Evolutionary conservation across 2,797 vertebrate species (phyloP).

Genomic region (Dryobates pubescens): DNA sequence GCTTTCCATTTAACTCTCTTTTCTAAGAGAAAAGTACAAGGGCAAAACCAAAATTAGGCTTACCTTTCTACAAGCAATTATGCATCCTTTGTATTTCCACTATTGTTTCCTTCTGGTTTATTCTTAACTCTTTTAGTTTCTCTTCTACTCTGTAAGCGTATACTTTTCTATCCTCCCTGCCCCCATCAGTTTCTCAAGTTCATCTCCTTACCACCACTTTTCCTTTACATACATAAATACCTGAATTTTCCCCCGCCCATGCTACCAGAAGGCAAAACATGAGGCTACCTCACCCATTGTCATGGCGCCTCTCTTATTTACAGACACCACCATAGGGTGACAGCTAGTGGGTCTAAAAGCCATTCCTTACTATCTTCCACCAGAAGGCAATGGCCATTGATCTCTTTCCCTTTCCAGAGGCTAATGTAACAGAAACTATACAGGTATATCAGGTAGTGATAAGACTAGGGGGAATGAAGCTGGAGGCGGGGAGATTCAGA

Average conservation of each 20-base stretch:
- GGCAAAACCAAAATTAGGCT: background rate
- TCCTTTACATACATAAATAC: background rate
- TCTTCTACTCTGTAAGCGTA: background rate
- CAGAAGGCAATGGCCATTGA: background rate
- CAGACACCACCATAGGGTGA: background rate
- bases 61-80: background rate
- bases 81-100: background rate
- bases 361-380: background rate
- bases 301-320: background rate
- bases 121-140: background rate
- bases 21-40: background rate
- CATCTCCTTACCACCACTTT: background rate
- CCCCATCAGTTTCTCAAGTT: background rate
- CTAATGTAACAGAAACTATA: background rate
- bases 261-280: background rate
- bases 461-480: too few relatives aligned
- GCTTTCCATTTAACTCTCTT: background rate
- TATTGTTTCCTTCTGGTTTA: background rate
- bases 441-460: background rate
- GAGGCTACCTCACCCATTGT: background rate
- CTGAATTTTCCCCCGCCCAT: rapidly evolving
- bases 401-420: background rate
- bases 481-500: too few relatives aligned
- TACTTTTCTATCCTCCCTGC: background rate
- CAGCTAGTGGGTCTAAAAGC: background rate